Percentiles rank a stretch among this genome's conserved stretches.
Evolutionary conservation across 1,140 invertebrate species (phyloP).

Genomic region (Drosophila bocki): DNA sequence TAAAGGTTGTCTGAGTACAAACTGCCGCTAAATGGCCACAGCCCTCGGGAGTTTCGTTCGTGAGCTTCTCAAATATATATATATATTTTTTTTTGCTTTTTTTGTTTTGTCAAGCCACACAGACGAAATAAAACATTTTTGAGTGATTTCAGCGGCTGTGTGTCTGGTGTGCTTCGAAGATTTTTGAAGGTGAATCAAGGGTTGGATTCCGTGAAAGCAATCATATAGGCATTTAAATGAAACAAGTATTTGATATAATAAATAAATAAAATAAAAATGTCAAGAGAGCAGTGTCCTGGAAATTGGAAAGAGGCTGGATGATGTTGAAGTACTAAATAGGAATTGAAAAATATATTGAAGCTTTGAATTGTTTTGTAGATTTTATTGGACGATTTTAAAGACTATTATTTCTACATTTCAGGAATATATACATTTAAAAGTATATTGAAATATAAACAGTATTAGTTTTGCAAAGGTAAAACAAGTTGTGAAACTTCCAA

Average conservation of each 20-base stretch:
- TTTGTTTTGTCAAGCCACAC: conserved; percentile 19
- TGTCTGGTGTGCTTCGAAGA: conserved; percentile 17
- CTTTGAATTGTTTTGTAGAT: background rate
- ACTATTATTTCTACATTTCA: background rate
- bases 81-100: background rate
- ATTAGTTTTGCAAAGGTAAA: background rate
- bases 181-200: conserved; percentile 24
- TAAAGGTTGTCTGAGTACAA: conserved; percentile 69
- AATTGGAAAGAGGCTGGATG: background rate
- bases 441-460: background rate
- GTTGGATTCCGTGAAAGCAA: conserved; percentile 25
- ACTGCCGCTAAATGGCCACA: conserved; percentile 72
- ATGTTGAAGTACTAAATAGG: background rate
- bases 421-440: background rate
- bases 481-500: background rate
- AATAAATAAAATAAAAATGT: conserved; percentile 1
- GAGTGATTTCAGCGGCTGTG: conserved; percentile 61
- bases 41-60: conserved; percentile 46
- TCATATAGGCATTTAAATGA: conserved; percentile 23
- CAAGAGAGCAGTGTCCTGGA: background rate
- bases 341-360: background rate
- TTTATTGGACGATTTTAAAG: no score
- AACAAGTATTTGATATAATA: conserved; percentile 10
- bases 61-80: conserved; percentile 7
- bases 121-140: conserved; percentile 51